Base-by-base conservation (phyloP, 1,140 invertebrate species). In the Oncopodura yosiiana region DNA sequence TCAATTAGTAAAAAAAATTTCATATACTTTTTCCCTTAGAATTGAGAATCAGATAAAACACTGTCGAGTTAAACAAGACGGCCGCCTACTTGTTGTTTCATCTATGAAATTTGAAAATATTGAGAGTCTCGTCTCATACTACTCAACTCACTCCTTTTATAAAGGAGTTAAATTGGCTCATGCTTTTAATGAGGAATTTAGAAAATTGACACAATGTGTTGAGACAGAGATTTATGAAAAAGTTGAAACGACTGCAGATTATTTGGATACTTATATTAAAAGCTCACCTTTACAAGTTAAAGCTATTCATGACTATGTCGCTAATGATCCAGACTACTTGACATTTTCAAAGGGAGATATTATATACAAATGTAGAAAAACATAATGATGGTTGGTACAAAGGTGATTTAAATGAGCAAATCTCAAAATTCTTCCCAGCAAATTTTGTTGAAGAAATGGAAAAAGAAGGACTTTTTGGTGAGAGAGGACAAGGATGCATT, bases 291-390 rank as follows among this genome's bases (percentile, higher is more conserved):
- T 34, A 34, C 24, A 32, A 16, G 55, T 51, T 4, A 32, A 41
- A 12, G 60, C 60, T 2, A 24, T 58, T 1, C 39, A 24, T 21
- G 11, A 24, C 16, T 62, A 53, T 36, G 21, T 26, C 3, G 29
- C 60, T 9, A 11, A 21, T 0, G 37, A 51, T 14, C 43, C 49
- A 4, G 92, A 95, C 70, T 92, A 96, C 71, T 71, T 97, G 37
- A 91, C 87, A 1, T 93, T 97, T 68, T 85, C 84, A 56, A 94
- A 93, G 68, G 87, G 92, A 67, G 87, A 91, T 1, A 91, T 96
- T 37, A 95, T 97, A 52, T 92, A 85, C 0, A 95, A n/a, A 96
- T 74, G 92, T 97, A 16, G 82, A 82, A 63, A 55, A 87, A 26
- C 78, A 84, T 49, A 80, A 83, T 45, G 79, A 81, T 48, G 82